Conservation (phyloP, 2,113 vertebrate genomes). For the Struthidea cinerea region DNA sequence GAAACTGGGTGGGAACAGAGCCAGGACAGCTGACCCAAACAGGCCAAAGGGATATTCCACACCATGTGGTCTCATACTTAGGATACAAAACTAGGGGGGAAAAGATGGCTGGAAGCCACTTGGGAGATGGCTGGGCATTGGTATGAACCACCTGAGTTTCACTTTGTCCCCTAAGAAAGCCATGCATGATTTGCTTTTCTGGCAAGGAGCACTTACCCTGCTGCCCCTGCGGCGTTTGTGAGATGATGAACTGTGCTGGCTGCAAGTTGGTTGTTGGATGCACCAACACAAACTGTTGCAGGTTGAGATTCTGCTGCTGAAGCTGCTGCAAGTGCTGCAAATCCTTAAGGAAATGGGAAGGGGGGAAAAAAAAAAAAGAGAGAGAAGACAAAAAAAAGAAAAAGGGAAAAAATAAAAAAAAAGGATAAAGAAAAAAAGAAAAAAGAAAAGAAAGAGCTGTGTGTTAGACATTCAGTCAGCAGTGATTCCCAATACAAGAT, state of each 20-base stretch:
- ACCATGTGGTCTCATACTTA: background rate
- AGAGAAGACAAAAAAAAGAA: accelerated
- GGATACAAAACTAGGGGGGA: background rate
- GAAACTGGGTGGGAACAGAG: background rate
- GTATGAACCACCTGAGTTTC: background rate
- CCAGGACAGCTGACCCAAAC: background rate
- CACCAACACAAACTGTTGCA: conserved; percentile 97
- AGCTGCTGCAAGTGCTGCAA: conserved; percentile 87
- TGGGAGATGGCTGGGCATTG: background rate
- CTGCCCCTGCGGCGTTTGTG: conserved; percentile 92
- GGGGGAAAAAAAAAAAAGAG: accelerated
- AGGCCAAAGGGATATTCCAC: background rate
- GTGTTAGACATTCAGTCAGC: conserved; percentile 38
- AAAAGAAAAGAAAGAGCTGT: background rate
- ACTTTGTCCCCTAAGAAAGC: background rate
- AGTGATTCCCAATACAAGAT: background rate
- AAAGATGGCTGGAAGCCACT: background rate
- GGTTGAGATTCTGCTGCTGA: conserved; percentile 93
- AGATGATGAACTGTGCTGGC: conserved; percentile 97
- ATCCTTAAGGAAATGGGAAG: conserved; percentile 66
- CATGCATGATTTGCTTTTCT: background rate
- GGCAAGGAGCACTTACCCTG: conserved; percentile 79
- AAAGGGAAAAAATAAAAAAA: no score
- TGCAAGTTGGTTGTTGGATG: conserved; percentile 93
- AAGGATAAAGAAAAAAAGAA: background rate